Evolutionary conservation across 2,888 invertebrate species (phyloP).

Genomic region (Nomada flava): DNA sequence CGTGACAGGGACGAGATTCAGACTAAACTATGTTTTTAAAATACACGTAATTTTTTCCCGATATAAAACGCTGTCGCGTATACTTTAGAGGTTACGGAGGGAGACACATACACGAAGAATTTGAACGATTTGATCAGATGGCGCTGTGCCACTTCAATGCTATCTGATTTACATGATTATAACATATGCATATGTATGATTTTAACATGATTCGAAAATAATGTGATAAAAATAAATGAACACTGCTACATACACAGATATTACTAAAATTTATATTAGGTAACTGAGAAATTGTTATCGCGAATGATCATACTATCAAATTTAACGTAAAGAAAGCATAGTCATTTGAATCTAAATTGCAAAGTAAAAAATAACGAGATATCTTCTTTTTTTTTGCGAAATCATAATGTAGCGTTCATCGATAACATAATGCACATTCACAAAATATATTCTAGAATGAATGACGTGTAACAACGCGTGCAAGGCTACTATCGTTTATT

Average conservation of each 20-base stretch:
- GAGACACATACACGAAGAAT: conserved; percentile 49
- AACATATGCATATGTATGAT: neutral
- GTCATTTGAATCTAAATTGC: neutral
- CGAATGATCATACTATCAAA: neutral
- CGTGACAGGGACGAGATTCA: conserved; percentile 3
- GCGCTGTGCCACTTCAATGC: conserved; percentile 35
- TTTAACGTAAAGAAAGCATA: neutral
- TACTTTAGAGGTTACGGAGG: conserved; percentile 53
- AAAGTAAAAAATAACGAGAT: neutral
- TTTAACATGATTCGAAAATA: conserved; percentile 1
- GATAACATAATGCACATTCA: neutral
- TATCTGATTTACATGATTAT: neutral
- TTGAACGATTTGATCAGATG: conserved; percentile 57
- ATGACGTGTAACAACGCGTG: neutral
- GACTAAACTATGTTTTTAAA: conserved; percentile 35
- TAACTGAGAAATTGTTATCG: neutral
- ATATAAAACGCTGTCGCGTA: conserved; percentile 48
- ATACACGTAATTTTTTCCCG: conserved; percentile 43
- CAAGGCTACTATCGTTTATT: conserved; percentile 13
- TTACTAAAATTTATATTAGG: neutral
- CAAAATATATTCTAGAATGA: neutral
- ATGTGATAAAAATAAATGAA: neutral
- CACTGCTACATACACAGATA: neutral
- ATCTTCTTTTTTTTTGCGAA: neutral
- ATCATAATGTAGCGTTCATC: neutral